Conservation (phyloP, 2,113 vertebrate species). For the Myanophis thanlyinensis region DNA sequence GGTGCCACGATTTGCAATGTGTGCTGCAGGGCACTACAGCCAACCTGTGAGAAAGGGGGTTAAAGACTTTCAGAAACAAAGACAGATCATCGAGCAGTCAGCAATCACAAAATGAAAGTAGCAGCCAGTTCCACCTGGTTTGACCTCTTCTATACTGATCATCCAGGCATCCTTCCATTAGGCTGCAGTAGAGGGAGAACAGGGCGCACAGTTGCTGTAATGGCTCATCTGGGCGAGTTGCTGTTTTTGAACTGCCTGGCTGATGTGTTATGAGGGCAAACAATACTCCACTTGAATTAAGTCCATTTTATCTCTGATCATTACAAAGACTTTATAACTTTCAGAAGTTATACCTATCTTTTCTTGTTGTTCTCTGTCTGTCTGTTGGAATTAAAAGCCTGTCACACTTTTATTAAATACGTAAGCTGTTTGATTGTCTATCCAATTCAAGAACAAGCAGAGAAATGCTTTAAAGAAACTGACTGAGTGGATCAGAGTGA, state of each 20-base stretch:
- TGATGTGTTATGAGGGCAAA: background rate
- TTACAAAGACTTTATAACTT: background rate
- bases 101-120: background rate
- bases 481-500: background rate
- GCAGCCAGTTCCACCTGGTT: background rate
- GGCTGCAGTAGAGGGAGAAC: background rate
- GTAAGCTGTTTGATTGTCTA: background rate
- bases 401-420: background rate
- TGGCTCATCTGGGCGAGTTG: background rate
- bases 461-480: background rate
- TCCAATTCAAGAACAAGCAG: background rate
- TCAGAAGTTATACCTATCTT: background rate
- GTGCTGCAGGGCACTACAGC: slow-evolving; percentile 59
- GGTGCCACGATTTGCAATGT: slow-evolving; percentile 66
- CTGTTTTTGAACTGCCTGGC: background rate
- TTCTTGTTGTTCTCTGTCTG: background rate
- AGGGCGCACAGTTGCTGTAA: background rate
- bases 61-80: background rate
- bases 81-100: background rate
- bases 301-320: background rate
- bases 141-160: background rate
- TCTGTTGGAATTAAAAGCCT: background rate
- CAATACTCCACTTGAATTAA: background rate
- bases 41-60: slow-evolving; percentile 41
- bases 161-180: background rate